Evolutionary conservation across 2,797 vertebrate species (phyloP).

Genomic region (Etheostoma perlongum): DNA sequence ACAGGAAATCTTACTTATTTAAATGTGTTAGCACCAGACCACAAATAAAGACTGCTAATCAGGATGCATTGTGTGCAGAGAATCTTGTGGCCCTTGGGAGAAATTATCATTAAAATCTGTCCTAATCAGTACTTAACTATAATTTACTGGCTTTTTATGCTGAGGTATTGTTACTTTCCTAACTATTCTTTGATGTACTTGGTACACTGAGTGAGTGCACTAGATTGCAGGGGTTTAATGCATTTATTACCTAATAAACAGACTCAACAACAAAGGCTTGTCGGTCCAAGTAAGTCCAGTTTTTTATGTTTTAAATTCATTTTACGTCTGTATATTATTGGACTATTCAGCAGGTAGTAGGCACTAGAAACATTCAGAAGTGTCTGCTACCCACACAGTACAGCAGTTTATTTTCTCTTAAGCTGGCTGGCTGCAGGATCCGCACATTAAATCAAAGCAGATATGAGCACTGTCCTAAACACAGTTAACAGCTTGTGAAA

Average conservation of each 20-base stretch:
- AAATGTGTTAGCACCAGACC: not conserved
- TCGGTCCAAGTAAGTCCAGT: not conserved
- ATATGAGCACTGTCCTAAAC: conserved; percentile 49
- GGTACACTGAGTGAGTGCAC: not conserved
- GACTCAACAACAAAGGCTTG: not conserved
- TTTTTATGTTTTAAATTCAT: conserved; percentile 19
- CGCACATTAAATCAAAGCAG: conserved; percentile 58
- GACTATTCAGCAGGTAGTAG: conserved; percentile 28
- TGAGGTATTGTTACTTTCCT: not conserved
- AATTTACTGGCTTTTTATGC: not conserved
- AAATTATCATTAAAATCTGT: not conserved
- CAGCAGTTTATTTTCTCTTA: conserved; percentile 23
- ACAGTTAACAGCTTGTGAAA: conserved; percentile 62
- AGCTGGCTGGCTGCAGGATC: conserved; percentile 33
- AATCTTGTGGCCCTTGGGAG: not conserved
- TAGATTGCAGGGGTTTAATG: not conserved
- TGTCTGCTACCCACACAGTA: conserved; percentile 56
- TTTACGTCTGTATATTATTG: conserved; percentile 31
- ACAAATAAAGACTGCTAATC: conserved; percentile 1
- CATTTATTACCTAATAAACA: not conserved
- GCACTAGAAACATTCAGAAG: conserved; percentile 43
- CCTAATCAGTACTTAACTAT: not conserved
- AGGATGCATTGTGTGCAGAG: not conserved
- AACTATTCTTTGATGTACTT: not conserved
- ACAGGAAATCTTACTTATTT: not conserved